A percentile compares a stretch with the other conserved stretches of the same genome.
phyloP scores from a whole-genome alignment of 2,888 invertebrate genomes.

The Microchrysa polita region DNA sequence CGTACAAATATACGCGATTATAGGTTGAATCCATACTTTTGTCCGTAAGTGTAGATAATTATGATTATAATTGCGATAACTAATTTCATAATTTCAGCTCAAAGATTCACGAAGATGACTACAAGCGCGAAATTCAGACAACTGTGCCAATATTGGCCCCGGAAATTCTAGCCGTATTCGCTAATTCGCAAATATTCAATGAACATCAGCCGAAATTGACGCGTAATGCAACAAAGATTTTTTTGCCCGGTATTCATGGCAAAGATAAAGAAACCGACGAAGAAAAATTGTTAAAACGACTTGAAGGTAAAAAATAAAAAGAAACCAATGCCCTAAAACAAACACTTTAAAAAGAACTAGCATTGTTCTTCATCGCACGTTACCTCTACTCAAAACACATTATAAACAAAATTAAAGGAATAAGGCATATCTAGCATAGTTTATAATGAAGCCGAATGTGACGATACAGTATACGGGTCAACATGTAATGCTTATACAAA shows the following conservation, averaged over 20 bases:
- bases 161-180: slow-evolving; percentile 63
- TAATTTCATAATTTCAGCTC: slow-evolving; percentile 54
- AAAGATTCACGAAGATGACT: slow-evolving; percentile 64
- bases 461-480: slow-evolving; percentile 21
- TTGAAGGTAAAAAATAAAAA: slow-evolving; percentile 63
- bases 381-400: background rate
- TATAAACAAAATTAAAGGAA: background rate
- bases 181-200: slow-evolving; percentile 65
- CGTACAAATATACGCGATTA: no score
- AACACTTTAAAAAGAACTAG: background rate
- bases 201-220: slow-evolving; percentile 63
- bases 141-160: slow-evolving; percentile 64
- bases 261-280: slow-evolving; percentile 58
- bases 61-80: no score
- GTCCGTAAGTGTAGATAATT: no score
- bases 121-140: slow-evolving; percentile 63
- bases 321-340: background rate
- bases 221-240: slow-evolving; percentile 59
- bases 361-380: slow-evolving; percentile 2
- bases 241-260: slow-evolving; percentile 59
- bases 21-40: no score
- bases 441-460: background rate
- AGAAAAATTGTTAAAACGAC: slow-evolving; percentile 61
- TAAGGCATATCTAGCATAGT: background rate
- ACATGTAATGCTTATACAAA: slow-evolving; percentile 12